These are phyloP conservation scores for Argya squamiceps DNA, from an alignment of 2,797 vertebrate genomes.

Conservation along the genomic window DNA sequence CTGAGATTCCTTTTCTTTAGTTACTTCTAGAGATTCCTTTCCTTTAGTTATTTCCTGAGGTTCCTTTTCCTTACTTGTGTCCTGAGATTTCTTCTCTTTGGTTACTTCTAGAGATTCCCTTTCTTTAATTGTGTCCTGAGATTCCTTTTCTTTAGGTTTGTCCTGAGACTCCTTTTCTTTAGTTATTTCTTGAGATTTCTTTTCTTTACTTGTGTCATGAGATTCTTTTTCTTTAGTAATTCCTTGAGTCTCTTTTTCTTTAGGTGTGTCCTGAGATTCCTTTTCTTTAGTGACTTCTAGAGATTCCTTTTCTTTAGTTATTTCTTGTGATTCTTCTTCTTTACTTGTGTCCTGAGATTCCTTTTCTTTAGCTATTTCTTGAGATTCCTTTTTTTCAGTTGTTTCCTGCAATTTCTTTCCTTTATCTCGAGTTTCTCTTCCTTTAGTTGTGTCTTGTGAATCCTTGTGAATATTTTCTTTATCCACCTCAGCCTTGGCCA, in stretches of 20 bases:
- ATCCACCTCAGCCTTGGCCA: rapidly evolving
- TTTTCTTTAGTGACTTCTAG: neutral
- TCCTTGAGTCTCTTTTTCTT: neutral
- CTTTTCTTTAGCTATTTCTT: rapidly evolving
- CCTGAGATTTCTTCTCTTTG: neutral
- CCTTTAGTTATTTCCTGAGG: rapidly evolving
- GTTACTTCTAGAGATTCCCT: rapidly evolving
- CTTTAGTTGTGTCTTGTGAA: rapidly evolving
- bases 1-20: too few relatives aligned
- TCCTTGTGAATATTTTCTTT: neutral
- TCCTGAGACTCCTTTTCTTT: neutral
- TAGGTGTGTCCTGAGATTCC: rapidly evolving
- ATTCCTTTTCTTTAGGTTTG: neutral
- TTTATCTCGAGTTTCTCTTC: neutral
- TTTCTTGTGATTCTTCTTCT: neutral
- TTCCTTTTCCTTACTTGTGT: rapidly evolving
- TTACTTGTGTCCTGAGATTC: rapidly evolving
- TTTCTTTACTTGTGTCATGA: rapidly evolving
- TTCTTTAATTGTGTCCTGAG: rapidly evolving
- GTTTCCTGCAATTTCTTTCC: rapidly evolving
- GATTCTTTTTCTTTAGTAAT: neutral
- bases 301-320: neutral
- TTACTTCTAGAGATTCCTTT: neutral
- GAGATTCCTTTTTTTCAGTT: neutral
- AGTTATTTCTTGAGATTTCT: rapidly evolving